Base-by-base conservation (phyloP, 1,140 invertebrate species). In the Calliopsis andreniformis region DNA sequence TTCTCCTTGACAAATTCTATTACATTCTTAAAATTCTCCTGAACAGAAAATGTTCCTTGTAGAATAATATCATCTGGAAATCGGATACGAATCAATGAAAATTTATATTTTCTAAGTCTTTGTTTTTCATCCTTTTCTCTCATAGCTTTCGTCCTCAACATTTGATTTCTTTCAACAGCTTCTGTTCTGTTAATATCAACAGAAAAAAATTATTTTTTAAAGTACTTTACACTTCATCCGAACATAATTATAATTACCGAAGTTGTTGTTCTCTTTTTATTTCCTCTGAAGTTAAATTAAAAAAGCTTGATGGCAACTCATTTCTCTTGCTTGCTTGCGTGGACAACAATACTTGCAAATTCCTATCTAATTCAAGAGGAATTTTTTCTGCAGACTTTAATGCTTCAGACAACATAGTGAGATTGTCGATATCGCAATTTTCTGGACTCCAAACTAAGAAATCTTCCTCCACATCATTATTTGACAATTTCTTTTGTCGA, bases 111-210 rank as follows among this genome's bases (percentile, higher is more conserved):
- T 67, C 95, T 93, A 83, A 96, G 93, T 87, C 96, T 96, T 63
- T 95, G 91, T 71, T 95, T 88, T 88, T 97, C 97, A 59, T 98
- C 96, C 83, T 96, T 96, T 89, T 98, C 97, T 16, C 97, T 90
- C 96, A 98, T 98, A 0, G 97, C 97, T 92, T 98, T 98, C 0
- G 98, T 99, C 67, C 96, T 93, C 2, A 99, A 89, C 93, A 97
- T 96, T 83, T 96, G 94, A 83, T 94, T 94, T 86, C 94, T 95
- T 87, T 98, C 97, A 18, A 96, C 93, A 32, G 94, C 94, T 90
- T 98, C 96, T n/a, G 93, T 86, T 77, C 96, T 96, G 83, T 35
- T 92, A 90, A 85, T 62, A 64, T 68, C 59, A 56, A 32, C 75
- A 68, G 76, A 28, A 68, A 67, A 58, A 61, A 6, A 56, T 73